Conservation (phyloP, 2,797 vertebrate genomes). For the Amphiprion clarkii region DNA sequence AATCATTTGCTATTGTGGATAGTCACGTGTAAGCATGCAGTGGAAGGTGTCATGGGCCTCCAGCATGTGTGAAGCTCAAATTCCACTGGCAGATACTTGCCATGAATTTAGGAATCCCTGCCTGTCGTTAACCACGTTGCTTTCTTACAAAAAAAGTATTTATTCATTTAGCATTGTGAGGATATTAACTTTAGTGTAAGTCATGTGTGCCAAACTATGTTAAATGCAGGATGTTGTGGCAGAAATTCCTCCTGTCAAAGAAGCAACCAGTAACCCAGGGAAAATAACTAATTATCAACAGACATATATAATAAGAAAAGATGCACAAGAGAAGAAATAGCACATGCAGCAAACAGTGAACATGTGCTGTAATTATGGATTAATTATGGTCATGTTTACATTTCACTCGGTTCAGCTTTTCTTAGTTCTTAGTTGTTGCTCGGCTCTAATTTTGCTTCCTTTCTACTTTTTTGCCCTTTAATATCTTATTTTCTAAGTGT, state of each 20-base stretch:
- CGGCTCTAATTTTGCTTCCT: too few species aligned
- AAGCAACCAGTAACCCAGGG: background rate
- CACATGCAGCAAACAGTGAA: background rate
- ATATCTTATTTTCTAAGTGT: too few species aligned
- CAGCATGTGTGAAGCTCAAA: constrained; percentile 14
- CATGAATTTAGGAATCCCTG: constrained; percentile 16
- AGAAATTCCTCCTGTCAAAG: background rate
- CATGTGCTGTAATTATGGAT: constrained; percentile 6
- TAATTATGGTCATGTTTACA: too few species aligned
- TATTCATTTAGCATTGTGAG: constrained; percentile 18
- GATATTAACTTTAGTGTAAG: background rate
- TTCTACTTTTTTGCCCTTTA: too few species aligned
- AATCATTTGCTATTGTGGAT: constrained; percentile 59
- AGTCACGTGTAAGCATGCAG: constrained; percentile 50
- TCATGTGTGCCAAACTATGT: background rate
- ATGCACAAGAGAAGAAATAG: background rate
- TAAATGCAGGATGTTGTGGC: background rate
- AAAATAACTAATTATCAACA: background rate
- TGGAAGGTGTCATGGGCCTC: constrained; percentile 34
- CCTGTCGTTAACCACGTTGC: constrained; percentile 6
- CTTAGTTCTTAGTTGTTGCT: too few species aligned
- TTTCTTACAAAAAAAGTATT: constrained; percentile 16
- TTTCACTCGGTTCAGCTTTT: too few species aligned
- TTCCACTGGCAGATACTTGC: constrained; percentile 21
- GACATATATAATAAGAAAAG: background rate